Evolutionary conservation across 1,140 invertebrate species (phyloP), one percentile per base, ranked within the genome.

Genomic region (Lucilia cuprina): DNA sequence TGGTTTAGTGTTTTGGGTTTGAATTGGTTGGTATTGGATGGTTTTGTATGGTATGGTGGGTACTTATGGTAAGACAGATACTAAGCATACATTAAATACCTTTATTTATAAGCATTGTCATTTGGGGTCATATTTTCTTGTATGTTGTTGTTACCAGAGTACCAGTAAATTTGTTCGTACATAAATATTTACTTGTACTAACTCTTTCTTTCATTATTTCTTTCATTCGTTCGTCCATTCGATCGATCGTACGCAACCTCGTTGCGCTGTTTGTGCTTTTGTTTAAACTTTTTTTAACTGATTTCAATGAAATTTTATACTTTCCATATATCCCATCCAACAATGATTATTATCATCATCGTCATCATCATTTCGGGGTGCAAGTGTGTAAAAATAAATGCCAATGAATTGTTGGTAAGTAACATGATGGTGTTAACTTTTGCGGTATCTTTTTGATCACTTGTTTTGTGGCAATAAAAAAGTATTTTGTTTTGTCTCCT

Each of bases 51-150:
- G 55, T 14, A 10, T 60, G 55, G 55, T 60, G 13, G 55, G 55
- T 60, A 70, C 5, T 21, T 19, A 17, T 70, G 19, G n/a, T 19
- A 21, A n/a, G 65, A 70, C n/a, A 70, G 65, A 70, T 70, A 70
- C n/a, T 21, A 70, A 21, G 17, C 17, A 65, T 65, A 70, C 65
- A 70, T 70, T 70, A 21, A 70, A 70, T 70, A 70, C n/a, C 65
- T 70, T 70, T 70, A 70, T 70, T 70, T 70, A 70, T 70, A 70
- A 70, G 65, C 65, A 70, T 70, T 70, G 65, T 70, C 65, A 70
- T 70, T 21, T 70, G 65, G 19, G 65, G 65, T 70, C 65, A 70
- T 70, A 21, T 70, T 70, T 70, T 60, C 13, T 14, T 70, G 65
- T 65, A 21, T 70, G 65, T 70, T 21, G 65, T 70, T 9, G n/a